Base-by-base conservation (phyloP, 1,140 invertebrate genomes). In the Nasonia longicornis region DNA sequence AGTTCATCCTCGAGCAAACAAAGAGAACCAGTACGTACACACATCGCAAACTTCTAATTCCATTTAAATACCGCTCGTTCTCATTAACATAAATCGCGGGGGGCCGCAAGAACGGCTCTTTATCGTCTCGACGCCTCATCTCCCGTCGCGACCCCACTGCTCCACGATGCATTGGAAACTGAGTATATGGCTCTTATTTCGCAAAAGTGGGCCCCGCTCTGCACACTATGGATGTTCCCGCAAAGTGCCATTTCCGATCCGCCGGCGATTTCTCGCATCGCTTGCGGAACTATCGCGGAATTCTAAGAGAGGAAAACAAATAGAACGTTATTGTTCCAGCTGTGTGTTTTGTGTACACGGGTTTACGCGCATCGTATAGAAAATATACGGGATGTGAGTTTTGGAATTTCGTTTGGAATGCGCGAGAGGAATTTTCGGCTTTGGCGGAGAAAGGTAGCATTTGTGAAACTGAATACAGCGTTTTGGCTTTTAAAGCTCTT, bases 91-190 rank as follows among this genome's bases (percentile, higher is more conserved):
- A 66, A 79, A 71, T 72, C 35, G 31, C 45, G 4, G 22, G 20
- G 31, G 45, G 52, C 14, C 12, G 0, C 22, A 66, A 66, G 14
- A 58, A 58, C 52, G 64, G 64, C 64, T 78, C 8, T 77, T 77
- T 70, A 78, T 70, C 38, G n/a, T 16, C 45, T 70, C 0, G 22
- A 72, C 45, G 48, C 48, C 69, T 79, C 67, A 78, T 78, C 77
- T 71, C 29, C 8, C n/a, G 29, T 3, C 12, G 12, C 77, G 80
- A 77, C 75, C 69, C 38, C 67, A 22, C 52, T 81, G 42, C 22
- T 81, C 58, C 10, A 16, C n/a, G 42, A 77, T 77, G 52, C 80
- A 77, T 81, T 81, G 69, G 75, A 81, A 81, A 81, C 69, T 77
- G 69, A 81, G 31, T 58, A 58, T 58, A 58, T n/a, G 6, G 20